Evolutionary conservation across 2,888 invertebrate genomes (phyloP).

Genomic region (Hydropsyche betteni): DNA sequence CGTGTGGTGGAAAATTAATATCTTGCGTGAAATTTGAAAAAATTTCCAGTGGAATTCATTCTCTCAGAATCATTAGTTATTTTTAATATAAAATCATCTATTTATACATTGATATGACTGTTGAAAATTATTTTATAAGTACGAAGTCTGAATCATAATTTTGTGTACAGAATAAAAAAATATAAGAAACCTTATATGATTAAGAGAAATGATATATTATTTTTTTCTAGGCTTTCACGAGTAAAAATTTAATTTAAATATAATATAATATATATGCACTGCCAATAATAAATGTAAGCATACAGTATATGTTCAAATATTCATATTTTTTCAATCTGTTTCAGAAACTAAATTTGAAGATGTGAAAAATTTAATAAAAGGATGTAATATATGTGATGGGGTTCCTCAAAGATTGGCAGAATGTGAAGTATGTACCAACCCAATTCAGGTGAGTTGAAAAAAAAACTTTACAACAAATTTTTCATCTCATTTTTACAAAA

Average conservation of each 20-base stretch:
- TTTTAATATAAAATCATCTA: background rate
- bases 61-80: background rate
- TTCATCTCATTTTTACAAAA: too few species aligned
- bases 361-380: background rate
- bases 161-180: too few species aligned
- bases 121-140: background rate
- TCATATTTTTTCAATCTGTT: background rate
- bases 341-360: background rate
- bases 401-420: slow-evolving; percentile 62
- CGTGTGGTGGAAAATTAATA: slow-evolving; percentile 4
- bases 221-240: too few species aligned
- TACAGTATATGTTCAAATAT: background rate
- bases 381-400: slow-evolving; percentile 62
- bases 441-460: slow-evolving; percentile 59
- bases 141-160: too few species aligned
- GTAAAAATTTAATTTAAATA: too few species aligned
- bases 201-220: too few species aligned
- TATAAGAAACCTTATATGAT: too few species aligned
- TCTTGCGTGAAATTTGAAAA: background rate
- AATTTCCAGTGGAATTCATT: background rate
- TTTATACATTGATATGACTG: background rate
- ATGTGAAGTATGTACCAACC: slow-evolving; percentile 65
- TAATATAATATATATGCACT: too few species aligned
- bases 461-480: too few species aligned
- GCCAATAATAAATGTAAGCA: background rate